phyloP scores from a whole-genome alignment of 2,888 invertebrate genomes.

The Polyploca ridens region DNA sequence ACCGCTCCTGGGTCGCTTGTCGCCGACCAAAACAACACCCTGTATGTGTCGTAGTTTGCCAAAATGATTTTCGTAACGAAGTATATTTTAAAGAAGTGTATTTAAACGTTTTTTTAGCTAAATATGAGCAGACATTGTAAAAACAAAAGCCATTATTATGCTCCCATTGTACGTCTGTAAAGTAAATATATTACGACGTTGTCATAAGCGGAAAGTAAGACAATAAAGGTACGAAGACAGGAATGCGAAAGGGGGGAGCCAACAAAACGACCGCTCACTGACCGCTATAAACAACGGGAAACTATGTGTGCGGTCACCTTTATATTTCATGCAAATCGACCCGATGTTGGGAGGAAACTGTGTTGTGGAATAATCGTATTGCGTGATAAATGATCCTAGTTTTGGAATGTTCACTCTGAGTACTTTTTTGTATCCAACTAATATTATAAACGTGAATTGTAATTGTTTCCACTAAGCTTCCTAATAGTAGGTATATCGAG shows the following conservation, averaged over 20 bases:
- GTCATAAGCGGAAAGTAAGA: conserved; percentile 80
- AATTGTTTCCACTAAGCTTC: no score
- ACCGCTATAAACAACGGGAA: conserved; percentile 80
- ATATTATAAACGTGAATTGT: no score
- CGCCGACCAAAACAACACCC: no score
- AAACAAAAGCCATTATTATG: conserved; percentile 21
- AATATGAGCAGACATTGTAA: conserved; percentile 15
- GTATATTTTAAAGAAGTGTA: no score
- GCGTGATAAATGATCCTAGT: conserved; percentile 55
- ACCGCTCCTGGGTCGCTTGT: no score
- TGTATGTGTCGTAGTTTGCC: no score
- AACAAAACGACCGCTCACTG: conserved; percentile 66
- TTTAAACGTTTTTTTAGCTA: neutral
- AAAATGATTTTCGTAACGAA: no score
- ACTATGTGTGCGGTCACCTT: conserved; percentile 81
- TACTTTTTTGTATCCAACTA: no score
- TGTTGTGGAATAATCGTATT: conserved; percentile 61
- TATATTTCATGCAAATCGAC: conserved; percentile 83
- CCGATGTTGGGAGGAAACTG: conserved; percentile 48
- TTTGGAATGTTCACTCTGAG: conserved; percentile 16
- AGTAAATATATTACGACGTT: conserved; percentile 69
- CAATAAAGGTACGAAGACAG: conserved; percentile 79
- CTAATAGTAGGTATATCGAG: no score
- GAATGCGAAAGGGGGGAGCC: conserved; percentile 71
- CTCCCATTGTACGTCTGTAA: conserved; percentile 56